phyloP scores from a whole-genome alignment of 2,888 invertebrate genomes.

The Eupelmus urozonus region DNA sequence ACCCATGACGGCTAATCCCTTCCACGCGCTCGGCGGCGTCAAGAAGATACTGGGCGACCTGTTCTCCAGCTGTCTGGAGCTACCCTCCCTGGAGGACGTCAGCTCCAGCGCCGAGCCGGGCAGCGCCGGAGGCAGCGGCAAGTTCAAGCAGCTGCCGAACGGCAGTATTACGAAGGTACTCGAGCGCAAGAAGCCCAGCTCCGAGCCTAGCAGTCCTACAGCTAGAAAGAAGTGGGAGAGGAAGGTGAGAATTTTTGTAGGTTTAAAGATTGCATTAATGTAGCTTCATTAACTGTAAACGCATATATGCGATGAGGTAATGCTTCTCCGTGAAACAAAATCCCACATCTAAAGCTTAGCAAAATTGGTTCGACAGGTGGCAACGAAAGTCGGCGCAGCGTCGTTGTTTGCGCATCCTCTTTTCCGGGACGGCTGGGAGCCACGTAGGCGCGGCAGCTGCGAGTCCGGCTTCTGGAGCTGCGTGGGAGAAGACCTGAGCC shows the following conservation, averaged over 20 bases:
- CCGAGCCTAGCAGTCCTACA: slow-evolving; percentile 75
- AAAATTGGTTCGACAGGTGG: slow-evolving; percentile 70
- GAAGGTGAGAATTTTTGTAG: slow-evolving; percentile 67
- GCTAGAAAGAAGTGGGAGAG: slow-evolving; percentile 76
- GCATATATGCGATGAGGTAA: too few species aligned
- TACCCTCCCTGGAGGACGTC: slow-evolving; percentile 83
- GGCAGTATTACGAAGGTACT: slow-evolving; percentile 74
- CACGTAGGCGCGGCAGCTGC: slow-evolving; percentile 89
- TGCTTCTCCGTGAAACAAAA: too few species aligned
- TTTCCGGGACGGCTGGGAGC: slow-evolving; percentile 77
- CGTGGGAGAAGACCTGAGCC: slow-evolving; percentile 86
- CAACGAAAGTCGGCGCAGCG: slow-evolving; percentile 79
- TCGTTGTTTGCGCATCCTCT: slow-evolving; percentile 82
- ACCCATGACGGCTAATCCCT: slow-evolving; percentile 84
- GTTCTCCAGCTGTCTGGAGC: slow-evolving; percentile 88
- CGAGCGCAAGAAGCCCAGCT: slow-evolving; percentile 74
- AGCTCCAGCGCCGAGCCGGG: slow-evolving; percentile 78
- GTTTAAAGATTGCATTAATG: too few species aligned
- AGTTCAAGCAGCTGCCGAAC: slow-evolving; percentile 73
- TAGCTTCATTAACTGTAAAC: too few species aligned
- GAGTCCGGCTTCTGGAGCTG: slow-evolving; percentile 94
- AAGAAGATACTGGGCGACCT: slow-evolving; percentile 86
- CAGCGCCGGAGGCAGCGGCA: slow-evolving; percentile 75
- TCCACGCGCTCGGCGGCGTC: slow-evolving; percentile 87
- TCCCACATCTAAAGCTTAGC: too few species aligned